phyloP scores from a whole-genome alignment of 2,888 invertebrate genomes.

The Acronicta psi region DNA sequence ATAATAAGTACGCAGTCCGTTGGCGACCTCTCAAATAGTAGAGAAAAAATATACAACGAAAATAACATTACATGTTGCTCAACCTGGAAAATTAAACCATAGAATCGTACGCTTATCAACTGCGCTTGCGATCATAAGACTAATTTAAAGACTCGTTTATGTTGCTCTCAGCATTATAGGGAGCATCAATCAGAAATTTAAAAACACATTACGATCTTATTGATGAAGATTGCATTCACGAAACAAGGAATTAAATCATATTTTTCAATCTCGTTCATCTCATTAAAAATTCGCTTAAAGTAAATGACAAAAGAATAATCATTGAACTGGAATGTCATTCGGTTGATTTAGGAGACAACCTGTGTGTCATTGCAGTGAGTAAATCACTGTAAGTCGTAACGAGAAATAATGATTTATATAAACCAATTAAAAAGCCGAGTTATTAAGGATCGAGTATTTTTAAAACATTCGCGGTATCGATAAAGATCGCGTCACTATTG shows the following conservation, averaged over 20 bases:
- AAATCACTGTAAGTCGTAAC: constrained; percentile 84
- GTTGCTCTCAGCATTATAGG: constrained; percentile 1
- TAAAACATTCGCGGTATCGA: constrained; percentile 53
- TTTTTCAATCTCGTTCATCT: constrained; percentile 77
- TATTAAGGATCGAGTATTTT: constrained; percentile 72
- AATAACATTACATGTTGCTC: no score
- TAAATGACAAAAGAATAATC: constrained; percentile 81
- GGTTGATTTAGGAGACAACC: constrained; percentile 77
- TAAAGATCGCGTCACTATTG: constrained; percentile 51
- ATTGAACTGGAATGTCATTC: constrained; percentile 61
- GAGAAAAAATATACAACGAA: no score
- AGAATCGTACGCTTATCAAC: no score
- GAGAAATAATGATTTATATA: constrained; percentile 84
- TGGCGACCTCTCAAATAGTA: no score
- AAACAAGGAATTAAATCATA: constrained; percentile 70
- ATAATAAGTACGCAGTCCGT: no score
- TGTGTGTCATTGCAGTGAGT: constrained; percentile 84
- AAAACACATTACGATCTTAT: constrained; percentile 57
- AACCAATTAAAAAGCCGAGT: constrained; percentile 83
- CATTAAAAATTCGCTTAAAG: constrained; percentile 84
- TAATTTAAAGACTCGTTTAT: background rate
- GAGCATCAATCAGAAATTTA: constrained; percentile 33
- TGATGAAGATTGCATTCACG: constrained; percentile 64
- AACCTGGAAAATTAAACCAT: no score
- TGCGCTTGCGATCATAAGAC: no score